Evolutionary conservation across 2,888 invertebrate species (phyloP).

Genomic region (Globia sparganii): DNA sequence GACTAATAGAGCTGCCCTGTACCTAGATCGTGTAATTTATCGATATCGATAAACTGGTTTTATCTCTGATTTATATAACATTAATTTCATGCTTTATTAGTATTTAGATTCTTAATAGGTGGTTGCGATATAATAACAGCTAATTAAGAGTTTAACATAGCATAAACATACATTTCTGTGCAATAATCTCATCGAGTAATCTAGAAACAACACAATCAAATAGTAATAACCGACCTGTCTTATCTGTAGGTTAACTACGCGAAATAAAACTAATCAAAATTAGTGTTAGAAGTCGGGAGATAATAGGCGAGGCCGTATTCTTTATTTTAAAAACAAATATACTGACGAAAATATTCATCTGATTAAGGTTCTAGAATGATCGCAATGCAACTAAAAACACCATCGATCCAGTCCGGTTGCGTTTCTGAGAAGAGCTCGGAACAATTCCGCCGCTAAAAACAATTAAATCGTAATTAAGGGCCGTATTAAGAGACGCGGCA

Average conservation of each 20-base stretch:
- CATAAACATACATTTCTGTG: conserved; percentile 22
- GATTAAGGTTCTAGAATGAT: conserved; percentile 72
- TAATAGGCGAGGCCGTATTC: conserved; percentile 23
- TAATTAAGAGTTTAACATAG: conserved; percentile 40
- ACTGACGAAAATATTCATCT: conserved; percentile 36
- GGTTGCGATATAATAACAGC: conserved; percentile 34
- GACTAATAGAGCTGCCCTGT: conserved; percentile 33
- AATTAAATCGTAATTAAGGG: conserved; percentile 89
- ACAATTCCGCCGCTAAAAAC: conserved; percentile 86
- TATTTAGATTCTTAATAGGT: conserved; percentile 35
- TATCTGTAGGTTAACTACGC: conserved; percentile 44
- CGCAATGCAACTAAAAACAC: conserved; percentile 69
- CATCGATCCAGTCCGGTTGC: conserved; percentile 60
- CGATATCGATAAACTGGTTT: conserved; percentile 53
- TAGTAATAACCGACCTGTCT: conserved; percentile 39
- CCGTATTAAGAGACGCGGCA: conserved; percentile 86
- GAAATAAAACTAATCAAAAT: conserved; percentile 44
- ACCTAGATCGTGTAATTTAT: conserved; percentile 24
- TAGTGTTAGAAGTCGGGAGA: conserved; percentile 43
- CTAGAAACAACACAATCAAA: conserved; percentile 35
- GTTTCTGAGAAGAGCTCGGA: conserved; percentile 81
- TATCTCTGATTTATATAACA: not conserved
- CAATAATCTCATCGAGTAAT: conserved; percentile 37
- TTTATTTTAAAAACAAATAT: conserved; percentile 8
- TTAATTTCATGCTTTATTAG: conserved; percentile 22